phyloP scores from a whole-genome alignment of 2,797 vertebrate genomes.

The Labroides dimidiatus region DNA sequence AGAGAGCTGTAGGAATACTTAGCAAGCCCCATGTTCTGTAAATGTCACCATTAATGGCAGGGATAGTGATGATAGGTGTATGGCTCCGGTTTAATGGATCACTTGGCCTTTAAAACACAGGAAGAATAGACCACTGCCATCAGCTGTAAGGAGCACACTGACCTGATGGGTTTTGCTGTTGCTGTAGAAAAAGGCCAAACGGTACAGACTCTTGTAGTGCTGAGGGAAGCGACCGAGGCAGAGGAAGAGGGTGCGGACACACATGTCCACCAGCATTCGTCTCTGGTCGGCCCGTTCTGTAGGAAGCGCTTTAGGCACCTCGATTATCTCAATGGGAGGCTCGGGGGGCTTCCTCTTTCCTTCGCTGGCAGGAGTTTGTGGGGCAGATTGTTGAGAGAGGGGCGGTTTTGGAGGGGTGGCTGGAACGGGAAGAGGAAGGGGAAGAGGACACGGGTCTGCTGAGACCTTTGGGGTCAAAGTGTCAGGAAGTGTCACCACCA shows the following conservation, averaged over 20 bases:
- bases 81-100: slow-evolving; percentile 22
- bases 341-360: slow-evolving; percentile 85
- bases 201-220: slow-evolving; percentile 99
- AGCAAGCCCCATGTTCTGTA: slow-evolving; percentile 15
- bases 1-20: slow-evolving; percentile 1
- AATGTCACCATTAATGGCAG: slow-evolving; percentile 43
- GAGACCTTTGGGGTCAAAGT: slow-evolving; percentile 52
- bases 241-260: slow-evolving; percentile 89
- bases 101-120: slow-evolving; percentile 32
- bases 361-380: slow-evolving; percentile 71
- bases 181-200: slow-evolving; percentile 93
- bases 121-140: slow-evolving; percentile 7
- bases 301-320: slow-evolving; percentile 90
- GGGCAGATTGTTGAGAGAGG: slow-evolving; percentile 48
- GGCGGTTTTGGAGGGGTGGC: slow-evolving; percentile 65
- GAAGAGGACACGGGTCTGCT: slow-evolving; percentile 52
- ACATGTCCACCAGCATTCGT: slow-evolving; percentile 92
- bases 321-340: slow-evolving; percentile 75
- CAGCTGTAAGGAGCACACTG: slow-evolving; percentile 52
- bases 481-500: slow-evolving; percentile 75
- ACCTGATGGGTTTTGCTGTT: slow-evolving; percentile 95
- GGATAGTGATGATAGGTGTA: slow-evolving; percentile 32
- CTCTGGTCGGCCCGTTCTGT: slow-evolving; percentile 87
- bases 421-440: slow-evolving; percentile 58
- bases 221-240: slow-evolving; percentile 97